Evolutionary conservation across 2,113 vertebrate species (phyloP).

Genomic region (Cairina moschata): DNA sequence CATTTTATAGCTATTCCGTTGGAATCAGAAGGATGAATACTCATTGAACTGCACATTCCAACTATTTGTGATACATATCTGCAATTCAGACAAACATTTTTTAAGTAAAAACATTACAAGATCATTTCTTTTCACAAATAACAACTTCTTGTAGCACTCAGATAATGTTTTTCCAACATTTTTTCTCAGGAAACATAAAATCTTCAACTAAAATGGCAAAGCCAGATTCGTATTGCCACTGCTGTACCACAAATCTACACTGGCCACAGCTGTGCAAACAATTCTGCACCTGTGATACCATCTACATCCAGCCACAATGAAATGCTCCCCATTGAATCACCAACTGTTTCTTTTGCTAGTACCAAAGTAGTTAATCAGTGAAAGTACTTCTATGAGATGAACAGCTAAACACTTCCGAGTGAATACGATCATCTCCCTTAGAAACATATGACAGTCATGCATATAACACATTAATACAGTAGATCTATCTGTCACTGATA

Average conservation of each 20-base stretch:
- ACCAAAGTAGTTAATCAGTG: not conserved
- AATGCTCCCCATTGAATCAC: not conserved
- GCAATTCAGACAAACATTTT: not conserved
- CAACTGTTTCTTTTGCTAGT: not conserved
- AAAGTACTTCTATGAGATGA: not conserved
- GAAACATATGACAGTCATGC: not conserved
- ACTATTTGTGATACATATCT: not conserved
- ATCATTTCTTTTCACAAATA: not conserved
- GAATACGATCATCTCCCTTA: not conserved
- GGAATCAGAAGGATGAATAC: not conserved
- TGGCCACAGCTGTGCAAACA: not conserved
- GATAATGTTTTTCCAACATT: not conserved
- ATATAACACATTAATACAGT: not conserved
- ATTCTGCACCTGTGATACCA: not conserved
- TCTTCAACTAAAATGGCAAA: not conserved
- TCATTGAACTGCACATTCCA: not conserved
- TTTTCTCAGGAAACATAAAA: not conserved
- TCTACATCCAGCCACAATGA: not conserved
- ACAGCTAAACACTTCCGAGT: not conserved
- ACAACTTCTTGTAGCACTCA: not conserved
- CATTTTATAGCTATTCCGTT: not conserved
- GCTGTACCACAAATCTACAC: not conserved
- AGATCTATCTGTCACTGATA: not conserved
- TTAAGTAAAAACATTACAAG: not conserved
- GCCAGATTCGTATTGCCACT: not conserved